phyloP scores from a whole-genome alignment of 2,113 vertebrate genomes.

The Sclerurus mexicanus region DNA sequence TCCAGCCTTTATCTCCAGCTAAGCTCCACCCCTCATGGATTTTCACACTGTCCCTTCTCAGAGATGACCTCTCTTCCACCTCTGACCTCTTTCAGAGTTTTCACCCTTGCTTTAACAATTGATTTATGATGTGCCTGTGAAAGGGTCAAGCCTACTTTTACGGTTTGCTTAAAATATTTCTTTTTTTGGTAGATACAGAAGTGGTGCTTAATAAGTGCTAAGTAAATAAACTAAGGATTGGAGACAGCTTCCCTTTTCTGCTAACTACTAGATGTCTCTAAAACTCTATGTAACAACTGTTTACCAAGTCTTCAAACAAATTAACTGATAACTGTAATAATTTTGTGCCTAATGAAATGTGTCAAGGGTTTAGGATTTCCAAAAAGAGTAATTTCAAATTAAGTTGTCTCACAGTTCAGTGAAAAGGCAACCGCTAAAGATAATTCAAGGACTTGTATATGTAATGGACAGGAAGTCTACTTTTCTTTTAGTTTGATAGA shows the following conservation, averaged over 20 bases:
- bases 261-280: slow-evolving; percentile 47
- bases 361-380: slow-evolving; percentile 57
- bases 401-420: slow-evolving; percentile 59
- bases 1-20: slow-evolving; percentile 5
- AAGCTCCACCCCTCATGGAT: slow-evolving; percentile 64
- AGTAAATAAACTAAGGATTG: slow-evolving; percentile 72
- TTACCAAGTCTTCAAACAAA: slow-evolving; percentile 71
- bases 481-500: slow-evolving; percentile 66
- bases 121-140: slow-evolving; percentile 81
- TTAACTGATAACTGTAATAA: slow-evolving; percentile 72
- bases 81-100: slow-evolving; percentile 80
- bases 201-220: slow-evolving; percentile 74
- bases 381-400: slow-evolving; percentile 62
- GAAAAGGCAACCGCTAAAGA: slow-evolving; percentile 49
- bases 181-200: slow-evolving; percentile 78
- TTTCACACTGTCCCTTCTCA: slow-evolving; percentile 71
- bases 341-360: slow-evolving; percentile 71
- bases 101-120: slow-evolving; percentile 82
- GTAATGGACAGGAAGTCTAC: slow-evolving; percentile 57
- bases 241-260: slow-evolving; percentile 70
- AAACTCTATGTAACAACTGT: slow-evolving; percentile 63
- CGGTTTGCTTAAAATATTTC: slow-evolving; percentile 84
- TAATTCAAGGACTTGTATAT: slow-evolving; percentile 58
- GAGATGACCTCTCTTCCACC: slow-evolving; percentile 80
- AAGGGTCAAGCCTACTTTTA: slow-evolving; percentile 85